Conservation (phyloP, 2,113 vertebrate genomes). For the Girardinichthys multiradiatus region DNA sequence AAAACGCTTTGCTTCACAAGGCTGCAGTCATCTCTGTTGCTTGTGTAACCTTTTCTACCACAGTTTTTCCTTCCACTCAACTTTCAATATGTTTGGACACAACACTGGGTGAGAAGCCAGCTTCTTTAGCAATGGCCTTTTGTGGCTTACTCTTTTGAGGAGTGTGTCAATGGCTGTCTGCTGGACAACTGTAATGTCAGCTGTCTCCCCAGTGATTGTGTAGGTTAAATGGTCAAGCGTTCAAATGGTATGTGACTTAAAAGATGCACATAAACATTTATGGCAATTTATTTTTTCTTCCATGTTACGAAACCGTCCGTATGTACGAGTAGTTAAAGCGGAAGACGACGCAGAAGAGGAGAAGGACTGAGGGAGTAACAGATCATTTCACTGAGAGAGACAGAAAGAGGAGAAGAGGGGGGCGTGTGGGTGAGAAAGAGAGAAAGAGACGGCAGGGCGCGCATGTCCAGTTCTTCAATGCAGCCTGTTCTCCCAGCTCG, state of each 20-base stretch:
- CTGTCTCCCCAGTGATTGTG: too few relatives aligned
- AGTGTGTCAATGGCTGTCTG: too few relatives aligned
- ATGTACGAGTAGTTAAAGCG: conserved; percentile 21
- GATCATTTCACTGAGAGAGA: conserved; percentile 16
- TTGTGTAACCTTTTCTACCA: too few relatives aligned
- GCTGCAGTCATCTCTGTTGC: too few relatives aligned
- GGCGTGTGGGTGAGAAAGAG: conserved; percentile 31
- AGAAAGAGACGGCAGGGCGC: conserved; percentile 73
- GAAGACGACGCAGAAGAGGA: conserved; percentile 20
- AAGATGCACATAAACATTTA: conserved; percentile 9
- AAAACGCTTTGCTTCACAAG: too few relatives aligned
- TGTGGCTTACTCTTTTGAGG: too few relatives aligned
- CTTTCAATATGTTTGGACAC: not conserved
- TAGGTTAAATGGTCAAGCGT: conserved; percentile 10
- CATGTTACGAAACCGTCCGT: not conserved
- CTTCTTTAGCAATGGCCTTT: too few relatives aligned
- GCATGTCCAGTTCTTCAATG: conserved; percentile 87
- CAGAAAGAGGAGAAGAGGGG: conserved; percentile 25
- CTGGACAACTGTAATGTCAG: too few relatives aligned
- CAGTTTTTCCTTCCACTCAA: too few relatives aligned
- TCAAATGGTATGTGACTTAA: not conserved
- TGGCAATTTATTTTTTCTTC: not conserved
- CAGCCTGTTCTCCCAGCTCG: conserved; percentile 79
- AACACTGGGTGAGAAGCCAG: not conserved
- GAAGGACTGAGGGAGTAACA: conserved; percentile 4